Evolutionary conservation across 2,888 invertebrate genomes (phyloP), one percentile per base, ranked within the genome.

Genomic region (Epinotia ramella): DNA sequence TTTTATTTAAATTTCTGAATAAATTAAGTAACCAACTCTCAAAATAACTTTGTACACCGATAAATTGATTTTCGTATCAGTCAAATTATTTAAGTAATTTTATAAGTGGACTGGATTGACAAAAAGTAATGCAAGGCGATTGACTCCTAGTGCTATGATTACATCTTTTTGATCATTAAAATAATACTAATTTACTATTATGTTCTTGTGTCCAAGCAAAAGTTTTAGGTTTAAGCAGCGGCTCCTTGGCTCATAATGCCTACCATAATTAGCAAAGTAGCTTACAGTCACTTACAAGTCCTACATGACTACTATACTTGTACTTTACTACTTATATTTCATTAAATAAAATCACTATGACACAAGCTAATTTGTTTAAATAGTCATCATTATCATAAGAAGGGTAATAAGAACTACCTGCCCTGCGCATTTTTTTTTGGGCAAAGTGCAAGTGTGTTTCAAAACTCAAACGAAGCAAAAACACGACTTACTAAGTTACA

Each of bases 331-430:
- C n/a, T n/a, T n/a, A n/a, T 7, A 33, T 6, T 33, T 33, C 33
- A 9, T 9, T 9, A 40, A 40, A 16, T 49, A 49, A 49, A 49
- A 49, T 16, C 49, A 16, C 16, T 49, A 3, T 49, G 12, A 44
- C 20, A 57, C 40, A 40, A 40, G 9, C 18, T 33, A 33, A 40
- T 56, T 46, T 56, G 18, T 56, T 56, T 18, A 18, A 12, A 46
- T 49, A 24, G 1, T 2, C 60, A 1, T 40, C 3, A n/a, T 33
- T 20, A 64, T 28, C 4, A 7, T 13, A 44, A 20, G 16, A 57
- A 57, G 20, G 56, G 24, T 4, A n/a, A 40, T 24, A 46, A 46
- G 24, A 69, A 60, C 69, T 69, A 46, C 69, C 60, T 60, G 69
- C 59, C 4, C 16, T 57, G 24, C 46, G 5, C 33, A 24, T 16